These are phyloP conservation scores for Orchesella flavescens DNA, from an alignment of 2,888 invertebrate species.

Conservation along the genomic window DNA sequence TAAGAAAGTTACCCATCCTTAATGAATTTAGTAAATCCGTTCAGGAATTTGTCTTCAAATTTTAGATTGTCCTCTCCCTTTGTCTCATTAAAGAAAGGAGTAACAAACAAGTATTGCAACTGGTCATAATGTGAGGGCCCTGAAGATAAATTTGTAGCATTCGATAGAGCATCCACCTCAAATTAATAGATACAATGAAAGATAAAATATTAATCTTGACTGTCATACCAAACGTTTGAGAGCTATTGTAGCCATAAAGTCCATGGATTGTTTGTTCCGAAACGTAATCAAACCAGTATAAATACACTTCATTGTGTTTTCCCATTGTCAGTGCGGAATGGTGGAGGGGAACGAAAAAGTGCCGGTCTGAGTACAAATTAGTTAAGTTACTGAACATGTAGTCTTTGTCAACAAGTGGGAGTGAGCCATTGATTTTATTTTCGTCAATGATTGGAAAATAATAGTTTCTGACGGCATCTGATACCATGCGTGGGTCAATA, in stretches of 20 bases:
- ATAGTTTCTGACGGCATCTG: conserved; percentile 49
- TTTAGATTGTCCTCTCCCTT: conserved; percentile 37
- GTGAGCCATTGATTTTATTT: conserved; percentile 2
- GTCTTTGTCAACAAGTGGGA: conserved; percentile 52
- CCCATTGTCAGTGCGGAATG: conserved; percentile 63
- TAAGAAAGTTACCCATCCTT: conserved; percentile 51
- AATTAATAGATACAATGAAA: too few relatives aligned
- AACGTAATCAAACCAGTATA: conserved; percentile 67
- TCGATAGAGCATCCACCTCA: not conserved
- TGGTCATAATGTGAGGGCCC: conserved; percentile 69
- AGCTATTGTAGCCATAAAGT: conserved; percentile 54
- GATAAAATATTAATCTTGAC: too few relatives aligned
- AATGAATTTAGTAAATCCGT: conserved; percentile 56
- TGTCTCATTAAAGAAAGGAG: conserved; percentile 60
- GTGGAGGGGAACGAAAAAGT: conserved; percentile 67
- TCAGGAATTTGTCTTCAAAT: conserved; percentile 56
- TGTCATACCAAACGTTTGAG: conserved; percentile 45
- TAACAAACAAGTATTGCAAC: conserved; percentile 66
- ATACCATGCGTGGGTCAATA: conserved; percentile 34
- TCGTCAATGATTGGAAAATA: conserved; percentile 58
- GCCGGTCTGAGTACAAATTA: conserved; percentile 69
- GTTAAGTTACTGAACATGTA: conserved; percentile 59
- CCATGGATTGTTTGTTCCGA: conserved; percentile 57
- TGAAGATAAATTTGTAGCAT: conserved; percentile 4
- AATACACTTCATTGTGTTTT: conserved; percentile 42